These are phyloP conservation scores for Dynastes hyllus DNA, from an alignment of 2,888 invertebrate species.

Conservation along the genomic window DNA sequence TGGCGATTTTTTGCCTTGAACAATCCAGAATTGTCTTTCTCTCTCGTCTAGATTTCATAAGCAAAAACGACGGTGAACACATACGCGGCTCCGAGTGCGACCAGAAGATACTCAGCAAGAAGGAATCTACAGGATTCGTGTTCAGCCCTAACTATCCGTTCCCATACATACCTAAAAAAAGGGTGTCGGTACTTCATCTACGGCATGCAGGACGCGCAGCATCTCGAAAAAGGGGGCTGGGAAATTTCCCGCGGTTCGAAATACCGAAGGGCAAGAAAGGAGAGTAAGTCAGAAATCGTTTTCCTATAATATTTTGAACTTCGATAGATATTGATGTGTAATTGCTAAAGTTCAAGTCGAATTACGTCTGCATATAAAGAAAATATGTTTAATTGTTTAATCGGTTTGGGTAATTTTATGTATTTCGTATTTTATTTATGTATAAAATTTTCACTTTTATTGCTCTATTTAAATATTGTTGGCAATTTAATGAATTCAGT, in stretches of 20 bases:
- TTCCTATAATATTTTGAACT: slow-evolving; percentile 19
- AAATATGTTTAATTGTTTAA: no score
- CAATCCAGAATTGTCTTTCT: not conserved
- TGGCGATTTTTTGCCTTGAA: slow-evolving; percentile 45
- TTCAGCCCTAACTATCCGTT: slow-evolving; percentile 98
- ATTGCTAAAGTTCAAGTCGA: no score
- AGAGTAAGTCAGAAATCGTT: slow-evolving; percentile 79
- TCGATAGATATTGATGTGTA: not conserved
- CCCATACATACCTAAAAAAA: slow-evolving; percentile 96
- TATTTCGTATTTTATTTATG: no score
- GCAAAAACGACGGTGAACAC: slow-evolving; percentile 94
- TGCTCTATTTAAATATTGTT: no score
- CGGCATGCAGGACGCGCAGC: slow-evolving; percentile 97
- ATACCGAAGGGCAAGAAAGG: slow-evolving; percentile 90
- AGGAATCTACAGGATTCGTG: slow-evolving; percentile 93
- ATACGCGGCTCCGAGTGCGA: slow-evolving; percentile 99
- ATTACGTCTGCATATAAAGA: no score
- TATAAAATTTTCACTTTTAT: no score
- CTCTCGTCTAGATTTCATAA: slow-evolving; percentile 87
- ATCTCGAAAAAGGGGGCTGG: no score
- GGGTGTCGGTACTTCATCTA: slow-evolving; percentile 98
- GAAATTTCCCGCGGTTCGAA: slow-evolving; percentile 90
- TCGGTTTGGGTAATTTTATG: no score
- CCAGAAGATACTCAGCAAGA: slow-evolving; percentile 95
- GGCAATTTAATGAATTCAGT: no score